These are phyloP conservation scores for Epinotia bilunana DNA, from an alignment of 2,888 invertebrate genomes.

Conservation along the genomic window DNA sequence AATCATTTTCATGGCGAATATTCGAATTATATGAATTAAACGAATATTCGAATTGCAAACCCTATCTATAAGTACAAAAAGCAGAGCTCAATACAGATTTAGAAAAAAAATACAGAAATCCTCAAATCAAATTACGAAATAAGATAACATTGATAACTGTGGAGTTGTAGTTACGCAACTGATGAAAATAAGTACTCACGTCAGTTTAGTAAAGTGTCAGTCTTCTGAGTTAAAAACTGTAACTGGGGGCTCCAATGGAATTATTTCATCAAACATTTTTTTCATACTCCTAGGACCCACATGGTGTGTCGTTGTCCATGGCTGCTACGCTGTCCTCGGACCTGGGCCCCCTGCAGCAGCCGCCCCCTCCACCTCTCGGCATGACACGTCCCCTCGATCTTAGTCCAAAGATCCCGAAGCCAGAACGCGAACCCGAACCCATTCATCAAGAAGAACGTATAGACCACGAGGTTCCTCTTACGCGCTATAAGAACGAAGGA, in stretches of 20 bases:
- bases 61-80: no score
- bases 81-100: no score
- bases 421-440: background rate
- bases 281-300: background rate
- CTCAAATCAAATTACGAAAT: no score
- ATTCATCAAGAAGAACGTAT: slow-evolving; percentile 5
- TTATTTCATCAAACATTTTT: background rate
- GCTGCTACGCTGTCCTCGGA: background rate
- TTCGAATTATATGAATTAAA: no score
- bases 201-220: no score
- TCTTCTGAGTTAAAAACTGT: background rate
- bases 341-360: background rate
- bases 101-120: no score
- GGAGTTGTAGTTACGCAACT: no score
- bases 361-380: background rate
- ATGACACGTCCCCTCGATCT: slow-evolving; percentile 5
- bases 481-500: background rate
- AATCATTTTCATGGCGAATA: no score
- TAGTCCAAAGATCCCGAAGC: background rate
- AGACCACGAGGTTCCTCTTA: background rate
- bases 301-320: background rate
- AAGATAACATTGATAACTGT: no score
- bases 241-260: background rate
- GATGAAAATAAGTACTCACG: no score
- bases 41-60: no score